Conservation (phyloP, 1,140 invertebrate genomes). For the Drosophila subpulchrella region DNA sequence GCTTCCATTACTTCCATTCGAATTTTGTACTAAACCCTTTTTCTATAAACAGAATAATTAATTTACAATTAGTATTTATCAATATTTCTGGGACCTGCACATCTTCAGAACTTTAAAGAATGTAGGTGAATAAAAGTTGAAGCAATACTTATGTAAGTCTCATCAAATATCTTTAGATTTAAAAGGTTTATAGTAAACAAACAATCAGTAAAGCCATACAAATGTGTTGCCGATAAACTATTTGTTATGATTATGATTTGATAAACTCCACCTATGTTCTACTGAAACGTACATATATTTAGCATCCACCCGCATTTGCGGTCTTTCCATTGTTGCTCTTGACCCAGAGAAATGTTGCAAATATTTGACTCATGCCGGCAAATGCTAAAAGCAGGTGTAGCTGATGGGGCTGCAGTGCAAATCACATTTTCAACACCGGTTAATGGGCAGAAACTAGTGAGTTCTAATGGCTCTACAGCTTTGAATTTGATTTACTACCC, state of each 20-base stretch:
- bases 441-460: conserved; percentile 18
- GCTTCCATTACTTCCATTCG: no score
- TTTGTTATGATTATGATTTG: neutral
- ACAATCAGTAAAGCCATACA: neutral
- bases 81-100: no score
- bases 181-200: no score
- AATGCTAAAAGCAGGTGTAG: conserved; percentile 1
- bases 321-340: conserved; percentile 62
- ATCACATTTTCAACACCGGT: neutral
- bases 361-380: conserved; percentile 51
- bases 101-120: no score
- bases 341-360: conserved; percentile 71
- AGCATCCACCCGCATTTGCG: conserved; percentile 37
- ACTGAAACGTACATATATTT: neutral
- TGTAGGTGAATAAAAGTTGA: no score
- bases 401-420: conserved; percentile 6
- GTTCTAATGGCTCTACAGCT: neutral
- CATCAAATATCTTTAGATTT: no score
- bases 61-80: no score
- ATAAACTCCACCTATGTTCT: conserved; percentile 1
- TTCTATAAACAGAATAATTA: no score
- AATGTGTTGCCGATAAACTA: neutral
- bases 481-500: neutral
- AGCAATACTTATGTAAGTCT: no score
- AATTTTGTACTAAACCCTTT: no score